These are phyloP conservation scores for Progne subis DNA, from an alignment of 2,113 vertebrate species.

Conservation along the genomic window DNA sequence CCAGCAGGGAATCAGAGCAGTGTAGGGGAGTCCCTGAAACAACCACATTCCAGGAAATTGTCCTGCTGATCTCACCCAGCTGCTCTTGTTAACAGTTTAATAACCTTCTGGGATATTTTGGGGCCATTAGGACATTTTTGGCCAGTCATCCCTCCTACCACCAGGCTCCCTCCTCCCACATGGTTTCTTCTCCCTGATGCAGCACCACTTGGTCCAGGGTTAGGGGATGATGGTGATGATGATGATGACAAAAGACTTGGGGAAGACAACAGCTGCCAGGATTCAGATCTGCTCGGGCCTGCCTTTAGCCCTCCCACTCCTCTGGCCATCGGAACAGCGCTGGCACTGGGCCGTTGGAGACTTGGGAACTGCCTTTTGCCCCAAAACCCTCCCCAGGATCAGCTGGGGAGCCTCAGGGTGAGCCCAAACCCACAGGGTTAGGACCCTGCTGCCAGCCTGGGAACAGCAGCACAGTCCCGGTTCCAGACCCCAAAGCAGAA, in stretches of 20 bases:
- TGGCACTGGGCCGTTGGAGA: neutral
- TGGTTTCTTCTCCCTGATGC: neutral
- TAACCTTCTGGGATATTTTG: neutral
- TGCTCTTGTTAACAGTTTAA: neutral
- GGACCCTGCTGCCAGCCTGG: neutral
- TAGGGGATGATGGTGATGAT: no score
- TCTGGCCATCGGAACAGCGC: accelerated
- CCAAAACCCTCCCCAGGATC: neutral
- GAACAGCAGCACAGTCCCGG: accelerated
- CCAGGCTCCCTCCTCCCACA: neutral
- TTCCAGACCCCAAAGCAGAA: neutral
- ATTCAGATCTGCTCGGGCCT: neutral
- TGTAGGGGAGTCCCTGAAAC: neutral
- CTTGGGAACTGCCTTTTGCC: neutral
- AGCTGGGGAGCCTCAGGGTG: accelerated
- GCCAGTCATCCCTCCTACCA: accelerated
- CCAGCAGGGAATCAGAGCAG: neutral
- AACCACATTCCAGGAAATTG: neutral
- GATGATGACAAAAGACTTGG: neutral
- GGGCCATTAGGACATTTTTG: neutral
- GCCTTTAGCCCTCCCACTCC: neutral
- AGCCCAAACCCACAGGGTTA: neutral
- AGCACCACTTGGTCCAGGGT: neutral
- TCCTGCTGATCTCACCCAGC: neutral
- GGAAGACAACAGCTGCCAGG: neutral